These are phyloP conservation scores for Struthio camelus DNA, from an alignment of 2,113 vertebrate genomes.

Conservation along the genomic window DNA sequence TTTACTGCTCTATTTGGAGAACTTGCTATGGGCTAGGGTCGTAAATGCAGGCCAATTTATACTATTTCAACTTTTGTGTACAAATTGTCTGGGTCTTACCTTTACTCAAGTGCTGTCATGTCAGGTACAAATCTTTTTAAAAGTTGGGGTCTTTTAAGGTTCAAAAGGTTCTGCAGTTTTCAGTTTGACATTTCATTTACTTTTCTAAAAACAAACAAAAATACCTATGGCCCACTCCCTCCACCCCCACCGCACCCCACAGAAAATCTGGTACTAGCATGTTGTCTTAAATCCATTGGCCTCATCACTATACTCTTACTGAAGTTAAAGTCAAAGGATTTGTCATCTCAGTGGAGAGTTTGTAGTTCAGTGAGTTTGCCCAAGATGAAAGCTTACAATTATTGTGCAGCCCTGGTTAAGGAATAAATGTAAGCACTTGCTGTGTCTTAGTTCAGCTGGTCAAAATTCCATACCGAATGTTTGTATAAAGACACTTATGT, in stretches of 20 bases:
- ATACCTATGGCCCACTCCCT: neutral
- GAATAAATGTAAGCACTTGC: neutral
- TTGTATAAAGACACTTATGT: neutral
- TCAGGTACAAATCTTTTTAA: neutral
- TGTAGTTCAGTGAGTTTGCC: neutral
- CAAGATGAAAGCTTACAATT: neutral
- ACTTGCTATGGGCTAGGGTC: neutral
- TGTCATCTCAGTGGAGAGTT: neutral
- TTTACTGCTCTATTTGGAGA: neutral
- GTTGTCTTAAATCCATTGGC: neutral
- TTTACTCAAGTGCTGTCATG: neutral
- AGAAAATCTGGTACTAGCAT: neutral
- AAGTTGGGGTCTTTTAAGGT: neutral
- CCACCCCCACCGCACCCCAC: neutral
- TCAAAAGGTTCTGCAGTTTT: neutral
- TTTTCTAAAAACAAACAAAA: neutral
- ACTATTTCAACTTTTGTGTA: neutral
- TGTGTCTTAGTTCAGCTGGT: neutral
- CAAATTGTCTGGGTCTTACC: neutral
- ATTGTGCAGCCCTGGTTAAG: neutral
- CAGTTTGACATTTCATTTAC: neutral
- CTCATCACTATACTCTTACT: neutral
- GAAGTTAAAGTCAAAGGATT: neutral
- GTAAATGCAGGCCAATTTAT: neutral
- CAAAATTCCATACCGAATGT: constrained; percentile 7